Evolutionary conservation across 2,888 invertebrate species (phyloP).

Genomic region (Drosophila tripunctata): DNA sequence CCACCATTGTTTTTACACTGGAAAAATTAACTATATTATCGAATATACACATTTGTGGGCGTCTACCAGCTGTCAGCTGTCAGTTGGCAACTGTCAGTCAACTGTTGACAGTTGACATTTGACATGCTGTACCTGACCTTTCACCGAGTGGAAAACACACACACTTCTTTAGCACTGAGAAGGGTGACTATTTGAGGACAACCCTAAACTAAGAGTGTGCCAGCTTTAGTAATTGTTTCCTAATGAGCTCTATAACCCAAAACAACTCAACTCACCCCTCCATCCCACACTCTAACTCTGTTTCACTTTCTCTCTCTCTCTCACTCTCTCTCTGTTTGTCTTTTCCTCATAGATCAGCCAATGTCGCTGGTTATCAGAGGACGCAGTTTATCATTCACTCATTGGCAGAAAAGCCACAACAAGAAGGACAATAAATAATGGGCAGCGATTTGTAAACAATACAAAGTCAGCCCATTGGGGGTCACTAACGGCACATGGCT

Average conservation of each 20-base stretch:
- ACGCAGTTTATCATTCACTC: constrained; percentile 71
- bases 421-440: constrained; percentile 68
- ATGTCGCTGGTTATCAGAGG: constrained; percentile 56
- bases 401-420: constrained; percentile 68
- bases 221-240: constrained; percentile 67
- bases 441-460: constrained; percentile 75
- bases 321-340: background rate
- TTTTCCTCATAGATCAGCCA: constrained; percentile 40
- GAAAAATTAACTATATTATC: constrained; percentile 67
- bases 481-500: background rate
- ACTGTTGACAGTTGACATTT: constrained; percentile 72
- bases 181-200: constrained; percentile 56
- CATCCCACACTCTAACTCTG: background rate
- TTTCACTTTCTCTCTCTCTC: background rate
- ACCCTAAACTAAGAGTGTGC: constrained; percentile 54
- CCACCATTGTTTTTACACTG: constrained; percentile 14
- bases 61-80: constrained; percentile 61
- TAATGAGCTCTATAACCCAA: constrained; percentile 59
- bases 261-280: background rate
- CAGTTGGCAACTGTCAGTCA: constrained; percentile 67
- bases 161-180: too few relatives aligned
- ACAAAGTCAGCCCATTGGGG: constrained; percentile 46
- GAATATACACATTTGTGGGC: constrained; percentile 70
- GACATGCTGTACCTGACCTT: constrained; percentile 71
- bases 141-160: constrained; percentile 27